Conservation (phyloP, 2,113 vertebrate genomes). For the Semicossyphus pulcher region DNA sequence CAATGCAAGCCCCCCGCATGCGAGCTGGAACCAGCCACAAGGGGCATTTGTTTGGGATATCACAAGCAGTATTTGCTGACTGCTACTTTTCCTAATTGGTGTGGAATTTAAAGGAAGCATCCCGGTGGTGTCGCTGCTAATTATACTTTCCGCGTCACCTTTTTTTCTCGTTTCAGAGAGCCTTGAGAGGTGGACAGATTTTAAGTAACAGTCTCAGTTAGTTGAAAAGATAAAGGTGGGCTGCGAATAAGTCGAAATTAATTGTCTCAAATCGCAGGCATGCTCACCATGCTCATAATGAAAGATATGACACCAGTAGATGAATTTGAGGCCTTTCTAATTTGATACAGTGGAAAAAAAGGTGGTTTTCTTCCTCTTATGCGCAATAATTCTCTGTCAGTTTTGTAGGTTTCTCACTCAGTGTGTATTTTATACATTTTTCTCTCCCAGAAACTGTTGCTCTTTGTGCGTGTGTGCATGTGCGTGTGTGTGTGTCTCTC, state of each 20-base stretch:
- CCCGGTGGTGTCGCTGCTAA: conserved; percentile 65
- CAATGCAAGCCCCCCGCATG: conserved; percentile 9
- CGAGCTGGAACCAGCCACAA: conserved; percentile 28
- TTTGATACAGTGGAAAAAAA: conserved; percentile 58
- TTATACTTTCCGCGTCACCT: conserved; percentile 62
- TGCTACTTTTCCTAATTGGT: conserved; percentile 72
- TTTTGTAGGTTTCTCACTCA: conserved; percentile 28
- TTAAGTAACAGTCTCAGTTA: conserved; percentile 46
- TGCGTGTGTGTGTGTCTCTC: conserved; percentile 9
- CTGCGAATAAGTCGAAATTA: conserved; percentile 59
- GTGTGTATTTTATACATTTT: conserved; percentile 32
- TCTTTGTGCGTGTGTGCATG: conserved; percentile 7
- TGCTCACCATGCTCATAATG: conserved; percentile 59
- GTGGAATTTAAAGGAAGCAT: conserved; percentile 63
- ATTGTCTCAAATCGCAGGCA: conserved; percentile 64
- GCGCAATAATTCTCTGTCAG: conserved; percentile 15
- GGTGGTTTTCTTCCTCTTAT: conserved; percentile 33
- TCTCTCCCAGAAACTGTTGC: conserved; percentile 32
- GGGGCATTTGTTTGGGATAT: conserved; percentile 59
- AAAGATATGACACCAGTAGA: conserved; percentile 56
- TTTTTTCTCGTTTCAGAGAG: conserved; percentile 47
- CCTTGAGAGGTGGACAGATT: conserved; percentile 63
- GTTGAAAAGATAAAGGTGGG: conserved; percentile 56
- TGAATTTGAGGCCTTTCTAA: conserved; percentile 49
- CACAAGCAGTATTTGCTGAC: conserved; percentile 67